Evolutionary conservation across 2,888 invertebrate genomes (phyloP).

Genomic region (Sturmia bella): DNA sequence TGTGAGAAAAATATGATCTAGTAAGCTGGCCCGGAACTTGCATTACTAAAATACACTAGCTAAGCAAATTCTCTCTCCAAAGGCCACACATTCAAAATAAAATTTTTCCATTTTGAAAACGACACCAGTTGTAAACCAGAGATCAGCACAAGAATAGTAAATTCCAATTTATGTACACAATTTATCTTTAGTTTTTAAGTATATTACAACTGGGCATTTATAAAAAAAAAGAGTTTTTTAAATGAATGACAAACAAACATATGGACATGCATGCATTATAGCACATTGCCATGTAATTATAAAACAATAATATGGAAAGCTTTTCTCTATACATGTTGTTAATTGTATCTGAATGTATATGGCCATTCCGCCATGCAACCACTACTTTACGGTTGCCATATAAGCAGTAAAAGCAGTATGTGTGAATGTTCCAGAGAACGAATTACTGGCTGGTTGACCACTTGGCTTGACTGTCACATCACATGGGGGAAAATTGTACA

Average conservation of each 20-base stretch:
- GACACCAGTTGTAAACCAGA: no score
- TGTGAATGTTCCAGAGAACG: background rate
- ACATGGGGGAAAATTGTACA: constrained; percentile 20
- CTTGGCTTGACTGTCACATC: constrained; percentile 20
- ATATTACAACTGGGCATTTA: no score
- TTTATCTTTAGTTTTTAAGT: no score
- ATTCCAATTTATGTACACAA: no score
- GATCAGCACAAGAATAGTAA: no score
- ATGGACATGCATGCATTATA: background rate
- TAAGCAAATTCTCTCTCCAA: no score
- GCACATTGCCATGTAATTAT: constrained; percentile 57
- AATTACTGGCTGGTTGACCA: constrained; percentile 42
- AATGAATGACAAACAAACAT: no score
- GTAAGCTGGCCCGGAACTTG: no score
- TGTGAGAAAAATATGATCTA: no score
- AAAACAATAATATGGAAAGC: constrained; percentile 64
- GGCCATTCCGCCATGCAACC: constrained; percentile 12
- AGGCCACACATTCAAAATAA: no score
- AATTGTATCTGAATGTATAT: background rate
- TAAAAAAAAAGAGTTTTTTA: background rate
- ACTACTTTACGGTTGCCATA: background rate
- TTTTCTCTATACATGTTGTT: background rate
- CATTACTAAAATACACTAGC: no score
- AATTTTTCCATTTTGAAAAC: no score
- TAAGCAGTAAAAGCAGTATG: constrained; percentile 14